These are phyloP conservation scores for Anseranas semipalmata DNA, from an alignment of 2,113 vertebrate species.

Conservation along the genomic window DNA sequence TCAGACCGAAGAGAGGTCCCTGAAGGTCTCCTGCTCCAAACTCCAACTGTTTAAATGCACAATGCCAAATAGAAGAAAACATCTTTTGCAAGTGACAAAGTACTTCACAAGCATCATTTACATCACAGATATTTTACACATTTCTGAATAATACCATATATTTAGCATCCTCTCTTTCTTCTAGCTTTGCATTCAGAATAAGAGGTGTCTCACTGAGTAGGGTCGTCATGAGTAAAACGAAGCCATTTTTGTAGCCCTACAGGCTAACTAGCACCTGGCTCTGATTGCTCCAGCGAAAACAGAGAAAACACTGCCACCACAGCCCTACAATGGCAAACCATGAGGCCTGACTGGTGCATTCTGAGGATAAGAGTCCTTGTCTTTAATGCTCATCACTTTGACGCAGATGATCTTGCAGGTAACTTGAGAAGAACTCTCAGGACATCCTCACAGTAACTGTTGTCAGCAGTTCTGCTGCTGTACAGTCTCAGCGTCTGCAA, in stretches of 20 bases:
- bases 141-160: not conserved
- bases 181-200: not conserved
- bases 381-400: not conserved
- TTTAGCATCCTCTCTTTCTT: not conserved
- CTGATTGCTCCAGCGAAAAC: not conserved
- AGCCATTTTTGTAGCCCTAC: not conserved
- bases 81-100: not conserved
- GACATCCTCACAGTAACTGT: not conserved
- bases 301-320: not conserved
- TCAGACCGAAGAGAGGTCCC: slow-evolving; percentile 91
- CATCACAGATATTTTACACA: not conserved
- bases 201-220: not conserved
- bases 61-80: not conserved
- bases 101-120: fast-evolving
- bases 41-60: slow-evolving; percentile 84
- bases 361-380: not conserved
- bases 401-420: not conserved
- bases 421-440: not conserved
- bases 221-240: not conserved
- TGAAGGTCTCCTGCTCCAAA: slow-evolving; percentile 94
- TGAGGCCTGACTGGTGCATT: not conserved
- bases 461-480: not conserved
- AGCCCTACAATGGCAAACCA: not conserved
- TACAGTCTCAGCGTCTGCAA: not conserved
- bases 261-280: not conserved